phyloP scores from a whole-genome alignment of 2,888 invertebrate species.

The Cephus rjabovi region DNA sequence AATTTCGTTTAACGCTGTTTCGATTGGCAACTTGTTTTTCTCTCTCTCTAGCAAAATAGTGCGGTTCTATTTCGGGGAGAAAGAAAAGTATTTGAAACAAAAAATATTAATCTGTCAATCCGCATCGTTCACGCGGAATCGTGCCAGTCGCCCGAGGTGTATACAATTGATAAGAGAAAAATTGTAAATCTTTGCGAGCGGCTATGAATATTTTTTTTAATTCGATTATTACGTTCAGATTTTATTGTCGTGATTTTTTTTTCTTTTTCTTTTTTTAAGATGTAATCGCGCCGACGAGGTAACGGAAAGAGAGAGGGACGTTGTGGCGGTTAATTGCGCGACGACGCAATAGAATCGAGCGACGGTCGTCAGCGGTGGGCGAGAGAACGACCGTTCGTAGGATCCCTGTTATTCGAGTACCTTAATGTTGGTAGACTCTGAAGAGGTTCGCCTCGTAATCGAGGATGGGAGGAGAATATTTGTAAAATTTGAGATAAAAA shows the following conservation, averaged over 20 bases:
- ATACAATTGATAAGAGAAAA: not conserved
- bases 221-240: not conserved
- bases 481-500: constrained; percentile 11
- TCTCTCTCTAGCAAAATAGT: constrained; percentile 36
- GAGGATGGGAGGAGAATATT: constrained; percentile 38
- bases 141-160: not conserved
- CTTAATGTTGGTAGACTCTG: constrained; percentile 43
- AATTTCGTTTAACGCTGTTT: constrained; percentile 10
- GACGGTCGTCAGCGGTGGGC: not conserved
- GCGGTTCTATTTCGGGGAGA: constrained; percentile 40
- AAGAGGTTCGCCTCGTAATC: constrained; percentile 42
- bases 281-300: not conserved
- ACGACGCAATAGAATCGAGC: not conserved
- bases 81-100: constrained; percentile 19
- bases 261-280: not conserved
- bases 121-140: constrained; percentile 21
- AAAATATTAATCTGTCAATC: constrained; percentile 17
- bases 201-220: not conserved
- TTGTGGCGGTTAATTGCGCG: not conserved
- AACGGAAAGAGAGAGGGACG: not conserved
- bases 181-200: not conserved
- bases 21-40: constrained; percentile 22
- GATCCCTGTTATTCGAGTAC: constrained; percentile 42
- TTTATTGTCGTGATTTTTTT: not conserved
- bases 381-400: constrained; percentile 24